A percentile compares a stretch with the other conserved stretches of the same genome.
phyloP scores from a whole-genome alignment of 2,797 vertebrate genomes.

The Anas flavirostris region DNA sequence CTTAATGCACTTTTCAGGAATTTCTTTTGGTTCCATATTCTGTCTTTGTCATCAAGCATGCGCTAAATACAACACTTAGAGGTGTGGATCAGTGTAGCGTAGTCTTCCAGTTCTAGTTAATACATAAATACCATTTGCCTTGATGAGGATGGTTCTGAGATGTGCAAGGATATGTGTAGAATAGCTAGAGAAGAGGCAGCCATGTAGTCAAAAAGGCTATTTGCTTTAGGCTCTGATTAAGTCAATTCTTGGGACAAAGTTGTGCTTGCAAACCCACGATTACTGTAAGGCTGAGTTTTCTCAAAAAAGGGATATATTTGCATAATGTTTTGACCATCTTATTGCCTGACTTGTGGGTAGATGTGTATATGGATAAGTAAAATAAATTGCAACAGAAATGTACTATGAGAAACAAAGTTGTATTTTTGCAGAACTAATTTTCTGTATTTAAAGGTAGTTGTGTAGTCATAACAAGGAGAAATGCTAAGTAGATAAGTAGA shows the following conservation, averaged over 20 bases:
- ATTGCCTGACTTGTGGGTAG: background rate
- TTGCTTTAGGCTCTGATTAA: slow-evolving; percentile 47
- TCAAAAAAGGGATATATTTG: slow-evolving; percentile 16
- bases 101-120: rapidly evolving
- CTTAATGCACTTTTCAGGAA: background rate
- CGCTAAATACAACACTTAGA: background rate
- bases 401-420: no score
- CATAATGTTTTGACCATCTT: background rate
- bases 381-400: background rate
- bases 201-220: background rate
- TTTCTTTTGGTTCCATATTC: background rate
- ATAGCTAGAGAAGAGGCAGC: background rate
- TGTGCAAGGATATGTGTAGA: background rate
- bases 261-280: background rate
- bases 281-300: slow-evolving; percentile 24
- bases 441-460: no score
- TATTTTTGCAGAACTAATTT: no score
- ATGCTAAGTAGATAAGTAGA: no score
- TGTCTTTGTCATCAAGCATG: background rate
- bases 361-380: background rate
- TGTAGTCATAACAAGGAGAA: no score
- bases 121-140: background rate
- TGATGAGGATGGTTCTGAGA: background rate
- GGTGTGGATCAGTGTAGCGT: background rate
- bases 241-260: slow-evolving; percentile 11